A percentile compares a stretch with the other conserved stretches of the same genome.
These are phyloP conservation scores for Leptinotarsa rubiginosa DNA, from an alignment of 2,888 invertebrate genomes.

Conservation along the genomic window DNA sequence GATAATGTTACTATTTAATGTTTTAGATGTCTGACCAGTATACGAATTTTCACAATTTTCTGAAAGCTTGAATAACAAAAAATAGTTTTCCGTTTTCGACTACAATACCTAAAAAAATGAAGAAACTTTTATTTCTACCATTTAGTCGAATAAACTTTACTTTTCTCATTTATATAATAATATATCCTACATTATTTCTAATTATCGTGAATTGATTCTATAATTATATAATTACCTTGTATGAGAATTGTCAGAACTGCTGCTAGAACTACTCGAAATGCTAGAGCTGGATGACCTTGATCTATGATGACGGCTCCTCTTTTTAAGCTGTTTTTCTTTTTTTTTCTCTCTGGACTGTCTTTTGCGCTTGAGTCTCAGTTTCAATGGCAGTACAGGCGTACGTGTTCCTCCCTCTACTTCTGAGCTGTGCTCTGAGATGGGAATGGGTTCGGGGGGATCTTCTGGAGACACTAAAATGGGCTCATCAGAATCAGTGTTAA, in stretches of 20 bases:
- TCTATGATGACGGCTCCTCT: constrained; percentile 29
- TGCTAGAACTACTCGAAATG: constrained; percentile 37
- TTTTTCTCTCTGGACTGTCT: constrained; percentile 51
- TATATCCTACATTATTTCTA: too few species aligned
- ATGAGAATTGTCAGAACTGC: constrained; percentile 43
- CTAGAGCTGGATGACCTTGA: constrained; percentile 39
- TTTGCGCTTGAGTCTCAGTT: constrained; percentile 55
- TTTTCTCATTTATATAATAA: too few species aligned
- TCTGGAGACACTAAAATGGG: constrained; percentile 57
- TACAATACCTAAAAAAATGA: too few species aligned
- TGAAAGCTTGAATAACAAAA: too few species aligned
- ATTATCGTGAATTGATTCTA: too few species aligned
- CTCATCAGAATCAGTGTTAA: constrained; percentile 59
- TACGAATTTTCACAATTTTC: too few species aligned
- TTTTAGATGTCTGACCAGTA: too few species aligned
- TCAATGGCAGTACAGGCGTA: constrained; percentile 53
- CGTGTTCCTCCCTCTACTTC: constrained; percentile 40
- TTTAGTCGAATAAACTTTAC: too few species aligned
- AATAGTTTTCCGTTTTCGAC: too few species aligned
- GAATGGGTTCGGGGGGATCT: constrained; percentile 37
- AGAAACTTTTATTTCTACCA: too few species aligned
- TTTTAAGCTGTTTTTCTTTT: constrained; percentile 38
- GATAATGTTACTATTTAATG: too few species aligned
- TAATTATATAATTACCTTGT: constrained; percentile 33
- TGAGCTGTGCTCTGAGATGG: constrained; percentile 34